Evolutionary conservation across 2,888 invertebrate species (phyloP).

Genomic region (Adelphocoris suturalis): DNA sequence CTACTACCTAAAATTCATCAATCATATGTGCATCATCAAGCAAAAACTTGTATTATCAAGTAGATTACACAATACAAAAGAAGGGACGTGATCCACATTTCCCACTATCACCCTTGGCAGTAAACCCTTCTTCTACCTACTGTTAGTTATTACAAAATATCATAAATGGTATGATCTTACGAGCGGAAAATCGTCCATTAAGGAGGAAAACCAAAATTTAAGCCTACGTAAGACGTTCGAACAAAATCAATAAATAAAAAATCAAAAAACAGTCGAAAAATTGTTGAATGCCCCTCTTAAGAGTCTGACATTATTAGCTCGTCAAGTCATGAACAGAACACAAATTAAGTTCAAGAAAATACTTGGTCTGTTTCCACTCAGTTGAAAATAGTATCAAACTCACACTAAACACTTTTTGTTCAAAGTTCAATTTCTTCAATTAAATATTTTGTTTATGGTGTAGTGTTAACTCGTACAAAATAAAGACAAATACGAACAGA

Average conservation of each 20-base stretch:
- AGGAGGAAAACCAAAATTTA: neutral
- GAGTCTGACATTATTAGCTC: neutral
- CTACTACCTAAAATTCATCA: constrained; percentile 14
- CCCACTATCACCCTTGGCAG: neutral
- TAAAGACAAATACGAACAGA: constrained; percentile 36
- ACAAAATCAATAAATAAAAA: neutral
- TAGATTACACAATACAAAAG: constrained; percentile 7
- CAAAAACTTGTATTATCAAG: neutral
- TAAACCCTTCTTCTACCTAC: neutral
- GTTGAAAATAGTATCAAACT: neutral
- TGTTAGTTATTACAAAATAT: neutral
- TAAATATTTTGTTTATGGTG: neutral
- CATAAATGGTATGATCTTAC: constrained; percentile 16
- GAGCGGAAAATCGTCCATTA: neutral
- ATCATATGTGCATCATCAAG: constrained; percentile 24
- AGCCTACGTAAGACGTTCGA: neutral
- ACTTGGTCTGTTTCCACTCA: constrained; percentile 8
- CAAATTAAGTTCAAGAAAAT: neutral
- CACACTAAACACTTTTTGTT: constrained; percentile 51
- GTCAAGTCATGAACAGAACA: neutral
- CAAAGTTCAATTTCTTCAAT: constrained; percentile 2
- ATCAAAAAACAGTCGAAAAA: neutral
- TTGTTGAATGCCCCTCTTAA: neutral
- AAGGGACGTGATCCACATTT: neutral
- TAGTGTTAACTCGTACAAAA: constrained; percentile 19